Base-by-base conservation (phyloP, 2,888 invertebrate species). In the Conus canariensis region DNA sequence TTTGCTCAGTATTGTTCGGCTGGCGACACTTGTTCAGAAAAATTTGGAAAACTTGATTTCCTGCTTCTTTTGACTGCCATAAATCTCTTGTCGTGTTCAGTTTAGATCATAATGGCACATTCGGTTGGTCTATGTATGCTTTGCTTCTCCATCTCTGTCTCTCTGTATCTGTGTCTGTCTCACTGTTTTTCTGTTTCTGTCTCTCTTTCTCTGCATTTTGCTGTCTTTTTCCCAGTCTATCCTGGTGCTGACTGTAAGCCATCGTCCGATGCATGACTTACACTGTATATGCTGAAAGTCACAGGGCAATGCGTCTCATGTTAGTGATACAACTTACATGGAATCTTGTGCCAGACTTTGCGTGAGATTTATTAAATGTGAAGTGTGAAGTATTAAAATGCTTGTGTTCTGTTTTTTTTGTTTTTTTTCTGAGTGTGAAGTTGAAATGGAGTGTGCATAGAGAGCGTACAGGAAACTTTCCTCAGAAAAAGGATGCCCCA, bases 331-430 rank as follows among this genome's bases (percentile, higher is more conserved):
- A 80, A 80, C 77, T 80, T 80, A 80, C 77, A 80, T 10, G 77
- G 10, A 64, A 85, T n/a, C 12, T 25, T 83, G 60, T 58, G 58
- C n/a, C 58, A 60, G 12, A 58, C 14, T 30, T 14, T 60, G 60
- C 16, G 59, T 9, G 60, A 85, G 60, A 85, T 60, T 80, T 59
- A 85, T 85, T 86, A 86, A 30, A 60, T 60, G 60, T 86, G 64
- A 30, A n/a, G 45, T 64, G 30, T 25, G 56, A 86, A 64, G 22
- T 74, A 64, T 70, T 56, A 56, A 45, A 45, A 45, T 4, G 3
- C 45, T 45, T 45, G 45, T 45, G 45, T 45, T n/a, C 12, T 67
- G 56, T 3, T 45, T 45, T 0, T 70, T 70, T 12, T 70, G 5
- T 70, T 14, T 70, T 14, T 70, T 14, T 70, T 10, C 64, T 64